These are phyloP conservation scores for Pristionchus maxplancki DNA, from an alignment of 2,888 invertebrate genomes.

Conservation along the genomic window DNA sequence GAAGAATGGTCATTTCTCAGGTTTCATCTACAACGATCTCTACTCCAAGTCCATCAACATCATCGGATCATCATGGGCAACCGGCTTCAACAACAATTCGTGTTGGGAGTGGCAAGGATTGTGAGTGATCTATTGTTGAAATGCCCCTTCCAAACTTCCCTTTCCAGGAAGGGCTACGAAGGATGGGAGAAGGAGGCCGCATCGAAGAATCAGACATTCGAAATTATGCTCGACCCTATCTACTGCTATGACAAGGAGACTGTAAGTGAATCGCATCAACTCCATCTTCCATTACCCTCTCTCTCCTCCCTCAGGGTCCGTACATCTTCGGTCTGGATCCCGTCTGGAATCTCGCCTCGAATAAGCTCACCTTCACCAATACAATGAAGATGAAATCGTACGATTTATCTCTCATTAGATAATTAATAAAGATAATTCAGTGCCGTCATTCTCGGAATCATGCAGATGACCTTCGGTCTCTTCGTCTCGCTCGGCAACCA, in stretches of 20 bases:
- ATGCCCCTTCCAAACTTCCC: background rate
- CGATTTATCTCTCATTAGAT: background rate
- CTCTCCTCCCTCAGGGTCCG: slow-evolving; percentile 57
- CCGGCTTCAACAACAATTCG: background rate
- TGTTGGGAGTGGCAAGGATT: slow-evolving; percentile 47
- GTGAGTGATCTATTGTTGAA: background rate
- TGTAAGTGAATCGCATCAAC: background rate
- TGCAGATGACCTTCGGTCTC: slow-evolving; percentile 77
- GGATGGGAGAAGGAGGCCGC: slow-evolving; percentile 6
- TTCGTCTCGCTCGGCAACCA: slow-evolving; percentile 73
- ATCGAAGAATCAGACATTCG: slow-evolving; percentile 22
- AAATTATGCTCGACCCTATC: slow-evolving; percentile 47
- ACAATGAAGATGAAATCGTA: slow-evolving; percentile 77
- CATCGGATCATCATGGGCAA: slow-evolving; percentile 84
- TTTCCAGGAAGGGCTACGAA: slow-evolving; percentile 1
- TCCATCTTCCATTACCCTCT: background rate
- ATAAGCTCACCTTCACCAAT: slow-evolving; percentile 76
- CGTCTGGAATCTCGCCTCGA: slow-evolving; percentile 76
- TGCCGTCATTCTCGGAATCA: slow-evolving; percentile 73
- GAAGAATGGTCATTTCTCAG: slow-evolving; percentile 83
- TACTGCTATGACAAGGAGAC: slow-evolving; percentile 48
- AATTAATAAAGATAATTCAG: background rate
- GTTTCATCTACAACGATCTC: slow-evolving; percentile 95
- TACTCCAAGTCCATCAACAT: slow-evolving; percentile 96
- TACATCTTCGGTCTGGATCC: slow-evolving; percentile 75